Evolutionary conservation across 2,797 vertebrate genomes (phyloP), one percentile per base, ranked within the genome.

Genomic region (Silurus aristotelis): DNA sequence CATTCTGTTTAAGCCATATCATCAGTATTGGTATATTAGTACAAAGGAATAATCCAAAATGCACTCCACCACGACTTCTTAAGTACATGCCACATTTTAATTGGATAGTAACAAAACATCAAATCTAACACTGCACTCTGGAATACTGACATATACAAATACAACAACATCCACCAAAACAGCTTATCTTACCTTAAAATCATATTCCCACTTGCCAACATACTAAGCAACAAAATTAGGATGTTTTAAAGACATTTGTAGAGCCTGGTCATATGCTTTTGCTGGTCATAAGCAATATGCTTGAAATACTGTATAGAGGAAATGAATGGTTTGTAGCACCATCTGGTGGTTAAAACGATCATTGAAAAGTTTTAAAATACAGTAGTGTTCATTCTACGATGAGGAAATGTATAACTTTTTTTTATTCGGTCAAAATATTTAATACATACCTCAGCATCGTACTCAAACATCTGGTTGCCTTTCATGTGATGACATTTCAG

Each of bases 401-500:
- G 4, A 15, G 17, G 17, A 60, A 27, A 31, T 80, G 15, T 31
- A 31, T 31, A 31, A 31, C 31, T 4, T 38, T 38, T 38, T 38
- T 38, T 61, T 63, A 4, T 2, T 20, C 13, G 2, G 1, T 22
- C 20, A 52, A 77, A 38, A 56, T 63, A 4, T 61, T 72, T 38
- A 73, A 52, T 31, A 85, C 91, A 31, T 96, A 99, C 98, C 98
- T 99, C 97, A 0, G 97, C 95, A 61, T 99, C 97, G 17, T 99
- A 99, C 85, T 99, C 97, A 93, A 99, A 99, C 92, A 99, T 96
- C 94, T 99, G 98, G 93, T 99, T 99, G 78, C 98, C 98, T 91
- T 97, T 96, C 98, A 99, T 97, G 92, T 99, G 98, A 90, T 99
- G 98, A 91, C 98, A 99, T 94, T 99, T 99, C 77, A 99, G 94